Evolutionary conservation across 2,888 invertebrate species (phyloP).

Genomic region (Eumerus sabulonum): DNA sequence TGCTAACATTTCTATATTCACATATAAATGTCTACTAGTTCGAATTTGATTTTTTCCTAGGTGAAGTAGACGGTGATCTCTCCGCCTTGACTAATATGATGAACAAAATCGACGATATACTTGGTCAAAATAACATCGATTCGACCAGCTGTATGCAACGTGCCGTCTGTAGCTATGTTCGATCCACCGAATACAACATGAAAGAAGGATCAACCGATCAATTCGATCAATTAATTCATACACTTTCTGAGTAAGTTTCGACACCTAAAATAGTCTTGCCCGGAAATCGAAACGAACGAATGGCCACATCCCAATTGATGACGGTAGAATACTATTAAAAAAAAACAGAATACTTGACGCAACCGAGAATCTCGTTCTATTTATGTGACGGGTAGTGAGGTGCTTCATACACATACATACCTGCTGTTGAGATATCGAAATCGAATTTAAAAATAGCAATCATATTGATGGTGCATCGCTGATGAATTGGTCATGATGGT

Average conservation of each 20-base stretch:
- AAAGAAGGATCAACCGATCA: constrained; percentile 83
- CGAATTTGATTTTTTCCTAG: constrained; percentile 74
- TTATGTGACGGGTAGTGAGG: no score
- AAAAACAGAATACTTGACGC: constrained; percentile 1
- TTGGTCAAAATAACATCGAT: constrained; percentile 86
- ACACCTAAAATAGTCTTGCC: constrained; percentile 10
- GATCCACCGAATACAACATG: constrained; percentile 84
- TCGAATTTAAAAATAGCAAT: no score
- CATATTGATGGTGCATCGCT: constrained; percentile 27
- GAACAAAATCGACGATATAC: constrained; percentile 83
- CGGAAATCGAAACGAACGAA: constrained; percentile 16
- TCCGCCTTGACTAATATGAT: constrained; percentile 83
- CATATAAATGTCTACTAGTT: neutral
- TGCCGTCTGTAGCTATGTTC: constrained; percentile 86
- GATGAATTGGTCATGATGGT: constrained; percentile 53
- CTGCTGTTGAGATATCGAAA: no score
- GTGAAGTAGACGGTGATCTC: constrained; percentile 81
- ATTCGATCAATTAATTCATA: constrained; percentile 83
- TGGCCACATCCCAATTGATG: constrained; percentile 53
- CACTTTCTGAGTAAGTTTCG: constrained; percentile 82
- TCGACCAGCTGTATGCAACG: constrained; percentile 86
- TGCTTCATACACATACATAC: no score
- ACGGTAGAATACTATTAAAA: constrained; percentile 29
- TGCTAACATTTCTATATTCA: constrained; percentile 23
- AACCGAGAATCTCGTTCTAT: constrained; percentile 1